Evolutionary conservation across 2,888 invertebrate genomes (phyloP).

Genomic region (Tanytarsus gracilentus): DNA sequence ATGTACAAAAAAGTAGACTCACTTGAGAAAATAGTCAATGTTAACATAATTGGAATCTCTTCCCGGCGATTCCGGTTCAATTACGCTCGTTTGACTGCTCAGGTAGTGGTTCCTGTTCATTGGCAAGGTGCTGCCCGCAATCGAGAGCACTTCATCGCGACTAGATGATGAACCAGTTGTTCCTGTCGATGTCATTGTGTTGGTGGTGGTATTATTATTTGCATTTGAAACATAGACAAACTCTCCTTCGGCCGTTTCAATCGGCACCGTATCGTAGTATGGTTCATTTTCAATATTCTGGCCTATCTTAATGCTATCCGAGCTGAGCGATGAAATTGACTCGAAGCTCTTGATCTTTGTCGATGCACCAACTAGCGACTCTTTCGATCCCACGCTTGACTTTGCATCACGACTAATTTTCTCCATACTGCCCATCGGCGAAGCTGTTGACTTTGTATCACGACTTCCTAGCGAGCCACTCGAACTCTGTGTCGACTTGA

Average conservation of each 20-base stretch:
- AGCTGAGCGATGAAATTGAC: conserved; percentile 55
- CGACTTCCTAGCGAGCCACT: conserved; percentile 41
- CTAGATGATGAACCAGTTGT: conserved; percentile 52
- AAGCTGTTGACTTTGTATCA: conserved; percentile 38
- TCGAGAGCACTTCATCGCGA: conserved; percentile 54
- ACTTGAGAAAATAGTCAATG: conserved; percentile 86
- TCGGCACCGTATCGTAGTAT: conserved; percentile 63
- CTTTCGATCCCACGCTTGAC: conserved; percentile 42
- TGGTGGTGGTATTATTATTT: conserved; percentile 32
- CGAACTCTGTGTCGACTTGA: conserved; percentile 37
- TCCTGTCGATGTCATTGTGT: conserved; percentile 23
- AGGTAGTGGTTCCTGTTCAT: conserved; percentile 40
- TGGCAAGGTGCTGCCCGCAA: conserved; percentile 49
- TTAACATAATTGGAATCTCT: conserved; percentile 82
- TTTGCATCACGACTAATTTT: conserved; percentile 31
- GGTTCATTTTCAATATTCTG: conserved; percentile 53
- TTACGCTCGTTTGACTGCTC: conserved; percentile 42
- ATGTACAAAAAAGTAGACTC: conserved; percentile 38
- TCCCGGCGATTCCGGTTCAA: conserved; percentile 68
- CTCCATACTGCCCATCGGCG: conserved; percentile 42
- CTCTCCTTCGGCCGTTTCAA: conserved; percentile 59
- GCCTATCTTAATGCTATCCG: conserved; percentile 48
- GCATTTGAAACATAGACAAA: conserved; percentile 64
- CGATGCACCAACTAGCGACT: conserved; percentile 38
- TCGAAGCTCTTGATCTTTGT: conserved; percentile 55